Conservation (phyloP, 2,797 vertebrate genomes). For the Sebastes matsubarae region DNA sequence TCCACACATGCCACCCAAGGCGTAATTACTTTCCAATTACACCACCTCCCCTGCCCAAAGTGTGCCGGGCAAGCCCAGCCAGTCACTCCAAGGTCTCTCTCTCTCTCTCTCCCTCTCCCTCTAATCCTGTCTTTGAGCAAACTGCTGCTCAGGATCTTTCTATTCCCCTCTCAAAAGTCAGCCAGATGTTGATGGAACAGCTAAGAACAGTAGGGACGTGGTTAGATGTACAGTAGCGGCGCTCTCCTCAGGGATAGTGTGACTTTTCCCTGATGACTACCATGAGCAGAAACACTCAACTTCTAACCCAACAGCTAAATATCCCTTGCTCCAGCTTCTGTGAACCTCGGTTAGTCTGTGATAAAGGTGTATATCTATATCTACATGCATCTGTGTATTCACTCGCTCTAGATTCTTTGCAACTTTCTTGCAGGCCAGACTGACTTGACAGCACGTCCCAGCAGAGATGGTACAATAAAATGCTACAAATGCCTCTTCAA, state of each 20-base stretch:
- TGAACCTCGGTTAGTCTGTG: not conserved
- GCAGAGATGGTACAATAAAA: not conserved
- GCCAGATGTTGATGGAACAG: conserved; percentile 15
- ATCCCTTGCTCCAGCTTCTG: not conserved
- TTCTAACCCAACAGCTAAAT: not conserved
- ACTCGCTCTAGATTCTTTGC: not conserved
- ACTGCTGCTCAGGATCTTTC: conserved; percentile 12
- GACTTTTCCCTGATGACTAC: conserved; percentile 30
- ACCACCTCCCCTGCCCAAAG: conserved; percentile 21
- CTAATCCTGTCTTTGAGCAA: conserved; percentile 28
- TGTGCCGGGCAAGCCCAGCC: conserved; percentile 4
- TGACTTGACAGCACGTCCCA: not conserved
- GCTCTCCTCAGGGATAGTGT: conserved; percentile 19
- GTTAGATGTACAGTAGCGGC: not conserved
- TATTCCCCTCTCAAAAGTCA: conserved; percentile 8
- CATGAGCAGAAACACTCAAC: conserved; percentile 4
- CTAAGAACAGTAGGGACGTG: conserved; percentile 3
- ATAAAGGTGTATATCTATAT: not conserved
- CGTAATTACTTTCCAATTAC: conserved; percentile 41
- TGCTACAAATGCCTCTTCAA: not conserved
- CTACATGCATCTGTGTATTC: not conserved
- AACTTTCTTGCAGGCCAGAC: not conserved
- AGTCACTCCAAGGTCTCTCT: conserved; percentile 15
- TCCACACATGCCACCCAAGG: conserved; percentile 23
- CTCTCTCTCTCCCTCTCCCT: not conserved